Evolutionary conservation across 2,113 vertebrate genomes (phyloP), one percentile per base, ranked within the genome.

Genomic region (Channa maculata): DNA sequence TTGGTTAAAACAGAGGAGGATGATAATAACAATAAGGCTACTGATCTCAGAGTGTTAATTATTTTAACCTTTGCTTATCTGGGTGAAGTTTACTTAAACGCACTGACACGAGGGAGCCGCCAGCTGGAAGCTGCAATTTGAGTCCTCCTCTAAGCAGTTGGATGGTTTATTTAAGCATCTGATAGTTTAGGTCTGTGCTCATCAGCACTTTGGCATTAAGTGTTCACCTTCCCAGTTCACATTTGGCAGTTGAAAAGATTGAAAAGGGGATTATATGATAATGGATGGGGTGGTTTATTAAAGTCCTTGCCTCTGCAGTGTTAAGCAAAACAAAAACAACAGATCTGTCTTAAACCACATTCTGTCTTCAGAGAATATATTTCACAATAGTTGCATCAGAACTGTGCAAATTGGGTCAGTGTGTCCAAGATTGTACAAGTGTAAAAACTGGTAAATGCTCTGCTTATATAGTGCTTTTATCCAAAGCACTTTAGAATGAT

Each of bases 31-130:
- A 54, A 58, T 80, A 77, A 80, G 59, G 70, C 51, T 57, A 52
- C 65, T 75, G 71, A 81, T 80, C 76, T 84, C 59, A 0, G 8
- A 15, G 48, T 14, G 15, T 75, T 88, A 79, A 83, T 86, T 65
- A 59, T 59, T 77, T 44, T 75, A 77, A 81, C 77, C 82, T 86
- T 83, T 77, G 61, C 75, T 81, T 75, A 76, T 66, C 45, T 13
- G 51, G 48, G 62, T 60, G 77, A 79, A 36, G 65, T 76, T 66
- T 75, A 63, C 75, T 79, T 78, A 73, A 59, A 63, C 53, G 57
- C 51, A 24, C 8, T 45, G 37, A 74, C 36, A 54, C 6, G 67
- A 46, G 48, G 67, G 41, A 3, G 70, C 48, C 55, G 58, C 66
- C 67, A 68, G 71, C 74, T 79, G 71, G 67, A 85, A 57, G 13